These are phyloP conservation scores for Eilema depressum DNA, from an alignment of 2,888 invertebrate genomes.

Conservation along the genomic window DNA sequence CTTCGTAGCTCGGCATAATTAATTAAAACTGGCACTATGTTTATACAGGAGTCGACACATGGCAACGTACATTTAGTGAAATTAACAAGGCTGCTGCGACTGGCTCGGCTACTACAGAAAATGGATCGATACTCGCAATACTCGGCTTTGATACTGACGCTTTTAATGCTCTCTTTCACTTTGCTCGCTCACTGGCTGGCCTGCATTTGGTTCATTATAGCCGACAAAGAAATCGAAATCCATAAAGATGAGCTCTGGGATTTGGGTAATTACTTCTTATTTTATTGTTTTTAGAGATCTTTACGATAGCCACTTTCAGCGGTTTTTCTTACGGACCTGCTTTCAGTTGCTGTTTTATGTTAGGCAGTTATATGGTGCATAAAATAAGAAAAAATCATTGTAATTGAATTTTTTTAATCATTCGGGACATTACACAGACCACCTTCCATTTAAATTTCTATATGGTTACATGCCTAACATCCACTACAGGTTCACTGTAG, in stretches of 20 bases:
- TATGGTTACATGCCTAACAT: background rate
- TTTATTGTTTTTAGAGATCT: slow-evolving; percentile 16
- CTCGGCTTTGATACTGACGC: slow-evolving; percentile 96
- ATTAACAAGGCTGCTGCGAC: slow-evolving; percentile 94
- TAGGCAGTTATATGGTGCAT: background rate
- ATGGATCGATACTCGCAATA: slow-evolving; percentile 99
- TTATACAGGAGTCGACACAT: slow-evolving; percentile 89
- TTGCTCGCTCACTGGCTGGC: slow-evolving; percentile 98
- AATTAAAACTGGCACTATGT: slow-evolving; percentile 43
- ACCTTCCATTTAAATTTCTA: background rate
- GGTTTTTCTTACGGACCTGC: background rate
- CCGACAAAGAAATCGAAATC: slow-evolving; percentile 95
- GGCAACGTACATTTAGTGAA: slow-evolving; percentile 97
- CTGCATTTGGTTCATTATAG: slow-evolving; percentile 98
- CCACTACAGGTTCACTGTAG: background rate
- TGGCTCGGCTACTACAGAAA: slow-evolving; percentile 97
- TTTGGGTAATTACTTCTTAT: slow-evolving; percentile 88
- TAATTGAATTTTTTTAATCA: background rate
- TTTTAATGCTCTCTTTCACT: slow-evolving; percentile 97
- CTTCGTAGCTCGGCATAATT: slow-evolving; percentile 31
- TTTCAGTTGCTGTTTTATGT: background rate
- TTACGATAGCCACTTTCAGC: background rate
- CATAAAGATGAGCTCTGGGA: slow-evolving; percentile 91
- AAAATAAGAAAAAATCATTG: background rate
- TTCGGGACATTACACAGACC: background rate